Evolutionary conservation across 2,888 invertebrate species (phyloP), one percentile per base, ranked within the genome.

Genomic region (Laspeyria flexula): DNA sequence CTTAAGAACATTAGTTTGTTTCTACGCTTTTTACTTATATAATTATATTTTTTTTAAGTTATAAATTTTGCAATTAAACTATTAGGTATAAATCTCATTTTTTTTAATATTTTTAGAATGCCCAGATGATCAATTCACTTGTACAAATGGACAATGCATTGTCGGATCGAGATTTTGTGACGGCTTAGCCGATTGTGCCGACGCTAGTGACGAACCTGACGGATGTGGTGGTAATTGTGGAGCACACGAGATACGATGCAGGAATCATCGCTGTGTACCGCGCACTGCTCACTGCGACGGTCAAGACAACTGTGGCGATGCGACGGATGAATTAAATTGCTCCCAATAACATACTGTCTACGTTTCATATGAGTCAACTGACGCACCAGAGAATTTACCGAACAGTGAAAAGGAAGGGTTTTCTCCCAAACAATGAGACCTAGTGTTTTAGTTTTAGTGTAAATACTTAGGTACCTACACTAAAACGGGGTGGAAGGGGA

Each of bases 171-270:
- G 94, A 46, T 95, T 96, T 83, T 96, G 96, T 79, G 96, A 96
- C 71, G 95, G 96, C 0, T 84, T 93, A 42, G 83, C 90, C 1
- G 95, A 96, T 77, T 96, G 96, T 72, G 76, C 73, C 0, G 96
- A 96, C 65, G 89, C 92, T 47, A 95, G 95, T 30, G 96, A 96
- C 73, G 96, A 96, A 80, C 96, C 96, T 0, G 80, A 72, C 15
- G 92, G 92, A 18, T 92, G 93, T 61, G 85, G 86, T 56, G 81
- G 88, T 76, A 93, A 88, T 15, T 95, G 95, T 73, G 90, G 93
- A 5, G 84, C 86, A 38, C 86, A 93, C 60, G 93, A 93, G 63
- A 57, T 88, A 48, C 81, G 80, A 11, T 92, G 92, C 73, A 66
- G 52, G 29, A 92, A 91, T 65, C 94, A 93, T 25, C 93, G 94